phyloP scores from a whole-genome alignment of 2,797 vertebrate genomes.

The Pangasius mekongensis region DNA sequence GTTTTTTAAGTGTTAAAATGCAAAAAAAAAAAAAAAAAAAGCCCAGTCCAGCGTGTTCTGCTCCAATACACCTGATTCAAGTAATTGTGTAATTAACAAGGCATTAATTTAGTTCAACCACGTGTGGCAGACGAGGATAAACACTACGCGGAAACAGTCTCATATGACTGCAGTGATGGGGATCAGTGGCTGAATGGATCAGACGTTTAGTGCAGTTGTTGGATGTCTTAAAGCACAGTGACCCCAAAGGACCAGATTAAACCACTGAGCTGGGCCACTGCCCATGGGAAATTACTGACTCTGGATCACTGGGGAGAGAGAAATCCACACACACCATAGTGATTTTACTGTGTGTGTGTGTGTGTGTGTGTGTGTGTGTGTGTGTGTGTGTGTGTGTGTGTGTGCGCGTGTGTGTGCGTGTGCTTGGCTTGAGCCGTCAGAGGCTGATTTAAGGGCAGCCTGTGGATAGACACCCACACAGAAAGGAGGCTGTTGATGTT shows the following conservation, averaged over 20 bases:
- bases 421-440: constrained; percentile 68
- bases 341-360: constrained; percentile 37
- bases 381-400: constrained; percentile 3
- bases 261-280: constrained; percentile 45
- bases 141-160: constrained; percentile 14
- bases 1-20: neutral
- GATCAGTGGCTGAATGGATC: constrained; percentile 31
- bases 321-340: constrained; percentile 55
- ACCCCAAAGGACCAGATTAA: constrained; percentile 54
- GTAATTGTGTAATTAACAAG: constrained; percentile 32
- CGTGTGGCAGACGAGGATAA: constrained; percentile 37
- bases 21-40: neutral
- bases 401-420: constrained; percentile 8
- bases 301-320: constrained; percentile 45
- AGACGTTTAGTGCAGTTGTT: constrained; percentile 29
- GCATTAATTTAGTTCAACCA: constrained; percentile 4
- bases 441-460: constrained; percentile 71
- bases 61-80: constrained; percentile 39
- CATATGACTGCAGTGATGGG: constrained; percentile 6
- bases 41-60: neutral
- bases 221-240: constrained; percentile 43
- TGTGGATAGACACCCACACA: constrained; percentile 75
- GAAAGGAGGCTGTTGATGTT: constrained; percentile 58
- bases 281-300: constrained; percentile 55
- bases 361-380: constrained; percentile 1